Base-by-base conservation (phyloP, 1,140 invertebrate species). In the Episyrphus balteatus region DNA sequence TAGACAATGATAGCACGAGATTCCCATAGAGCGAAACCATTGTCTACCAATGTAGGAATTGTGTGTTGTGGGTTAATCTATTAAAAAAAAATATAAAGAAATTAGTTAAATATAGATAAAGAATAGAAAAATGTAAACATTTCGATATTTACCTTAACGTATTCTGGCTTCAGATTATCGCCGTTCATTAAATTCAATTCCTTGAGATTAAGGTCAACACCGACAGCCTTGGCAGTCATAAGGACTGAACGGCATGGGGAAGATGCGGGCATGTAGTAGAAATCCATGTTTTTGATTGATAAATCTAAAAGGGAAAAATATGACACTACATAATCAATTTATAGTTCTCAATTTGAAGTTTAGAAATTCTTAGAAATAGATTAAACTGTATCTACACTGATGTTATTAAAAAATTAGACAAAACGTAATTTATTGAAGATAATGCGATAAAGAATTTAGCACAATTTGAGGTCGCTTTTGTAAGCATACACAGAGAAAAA, bases 1-100 rank as follows among this genome's bases (percentile, higher is more conserved):
- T 88, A 89, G 19, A 73, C 68, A 48, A 80, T 75, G 50, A 87
- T 82, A 19, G 84, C 82, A 49, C 80, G 80, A 54, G 82, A 82
- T 65, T 85, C 82, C 59, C 72, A 75, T 7, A 83, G 41, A 50
- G 70, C 69, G 44, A 79, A 80, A 47, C 79, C 80, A 14, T 75
- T 73, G 53, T 84, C 81, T 14, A 80, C 72, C 34, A 84, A 61
- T n/a, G 79, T 77, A 6, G 82, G 81, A 44, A 84, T 68, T 1
- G 73, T 78, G 57, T 80, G 80, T 53, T 65, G 61, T 14, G 68
- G 66, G 42, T 70, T 70, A 13, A 69, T 44, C 52, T 26, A 26
- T 26, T 59, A 7, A 18, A 43, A 43, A 8, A 7, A 55, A 12
- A 36, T 5, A 36, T 12, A 5, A 43, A 26, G 14, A 31, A 49